Base-by-base conservation (phyloP, 2,888 invertebrate genomes). In the Hanleya hanleyi region DNA sequence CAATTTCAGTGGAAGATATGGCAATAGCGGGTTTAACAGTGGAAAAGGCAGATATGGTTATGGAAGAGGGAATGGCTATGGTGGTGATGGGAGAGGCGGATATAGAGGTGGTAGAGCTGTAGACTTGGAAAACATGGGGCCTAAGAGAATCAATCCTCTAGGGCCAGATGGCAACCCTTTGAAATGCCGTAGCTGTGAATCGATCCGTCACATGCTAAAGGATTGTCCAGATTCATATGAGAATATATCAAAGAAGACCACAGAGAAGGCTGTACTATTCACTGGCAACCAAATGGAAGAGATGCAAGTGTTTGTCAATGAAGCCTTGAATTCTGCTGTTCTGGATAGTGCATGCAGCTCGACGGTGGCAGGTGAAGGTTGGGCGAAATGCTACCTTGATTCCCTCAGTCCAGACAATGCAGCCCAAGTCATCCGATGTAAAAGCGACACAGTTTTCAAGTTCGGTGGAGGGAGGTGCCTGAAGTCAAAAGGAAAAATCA, bases 61-160 rank as follows among this genome's bases (percentile, higher is more conserved):
- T n/a, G n/a, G n/a, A n/a, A n/a, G n/a, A n/a, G n/a, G n/a, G n/a
- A n/a, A n/a, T n/a, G n/a, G n/a, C n/a, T n/a, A n/a, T n/a, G n/a
- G n/a, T n/a, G n/a, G n/a, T n/a, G n/a, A n/a, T n/a, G n/a, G n/a
- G n/a, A n/a, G n/a, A n/a, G n/a, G n/a, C n/a, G n/a, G n/a, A n/a
- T n/a, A n/a, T n/a, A n/a, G n/a, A n/a, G n/a, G n/a, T n/a, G n/a
- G n/a, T n/a, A n/a, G n/a, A n/a, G n/a, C n/a, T n/a, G n/a, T n/a
- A n/a, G n/a, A n/a, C n/a, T n/a, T n/a, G n/a, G n/a, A n/a, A n/a
- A n/a, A n/a, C n/a, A n/a, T n/a, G n/a, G n/a, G n/a, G n/a, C 12
- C 36, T 22, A 76, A 73, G 51, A 15, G 62, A 15, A 64, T 71
- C 12, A 76, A 76, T 66, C 51, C 51, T 18, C 22, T 9, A n/a